Evolutionary conservation across 2,888 invertebrate genomes (phyloP).

Genomic region (Calephelis perditalis): DNA sequence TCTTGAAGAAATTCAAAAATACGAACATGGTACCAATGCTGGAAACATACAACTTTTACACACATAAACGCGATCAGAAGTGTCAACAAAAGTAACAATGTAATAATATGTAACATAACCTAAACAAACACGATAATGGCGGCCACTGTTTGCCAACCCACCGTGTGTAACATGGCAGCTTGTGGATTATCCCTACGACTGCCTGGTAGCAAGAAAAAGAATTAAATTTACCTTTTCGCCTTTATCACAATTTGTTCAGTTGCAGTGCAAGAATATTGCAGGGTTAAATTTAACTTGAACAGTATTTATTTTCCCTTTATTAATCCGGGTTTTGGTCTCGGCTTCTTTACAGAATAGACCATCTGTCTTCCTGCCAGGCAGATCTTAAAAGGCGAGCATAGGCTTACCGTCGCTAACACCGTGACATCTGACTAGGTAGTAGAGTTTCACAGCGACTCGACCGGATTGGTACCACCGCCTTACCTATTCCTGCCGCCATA

Average conservation of each 20-base stretch:
- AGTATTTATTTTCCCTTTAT: too few species aligned
- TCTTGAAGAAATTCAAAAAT: neutral
- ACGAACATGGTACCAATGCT: neutral
- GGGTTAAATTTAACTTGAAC: too few species aligned
- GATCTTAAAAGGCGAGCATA: too few species aligned
- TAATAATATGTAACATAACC: slow-evolving; percentile 65
- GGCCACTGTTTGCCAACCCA: slow-evolving; percentile 49
- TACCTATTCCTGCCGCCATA: too few species aligned
- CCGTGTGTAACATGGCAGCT: slow-evolving; percentile 62
- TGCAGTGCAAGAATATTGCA: neutral
- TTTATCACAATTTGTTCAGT: neutral
- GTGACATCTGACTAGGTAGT: too few species aligned
- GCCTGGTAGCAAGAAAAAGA: slow-evolving; percentile 26
- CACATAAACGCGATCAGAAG: slow-evolving; percentile 28
- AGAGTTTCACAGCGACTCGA: too few species aligned
- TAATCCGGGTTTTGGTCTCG: too few species aligned
- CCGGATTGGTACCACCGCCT: too few species aligned
- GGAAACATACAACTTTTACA: slow-evolving; percentile 17
- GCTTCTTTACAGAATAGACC: too few species aligned
- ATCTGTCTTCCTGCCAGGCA: too few species aligned
- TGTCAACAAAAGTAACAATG: slow-evolving; percentile 45
- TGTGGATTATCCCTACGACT: slow-evolving; percentile 54
- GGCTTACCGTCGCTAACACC: too few species aligned
- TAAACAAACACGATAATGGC: slow-evolving; percentile 63
- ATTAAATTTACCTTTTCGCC: slow-evolving; percentile 19